Conservation (phyloP, 35 echinoderm and acorn worm genomes). For the Anneissia japonica region DNA sequence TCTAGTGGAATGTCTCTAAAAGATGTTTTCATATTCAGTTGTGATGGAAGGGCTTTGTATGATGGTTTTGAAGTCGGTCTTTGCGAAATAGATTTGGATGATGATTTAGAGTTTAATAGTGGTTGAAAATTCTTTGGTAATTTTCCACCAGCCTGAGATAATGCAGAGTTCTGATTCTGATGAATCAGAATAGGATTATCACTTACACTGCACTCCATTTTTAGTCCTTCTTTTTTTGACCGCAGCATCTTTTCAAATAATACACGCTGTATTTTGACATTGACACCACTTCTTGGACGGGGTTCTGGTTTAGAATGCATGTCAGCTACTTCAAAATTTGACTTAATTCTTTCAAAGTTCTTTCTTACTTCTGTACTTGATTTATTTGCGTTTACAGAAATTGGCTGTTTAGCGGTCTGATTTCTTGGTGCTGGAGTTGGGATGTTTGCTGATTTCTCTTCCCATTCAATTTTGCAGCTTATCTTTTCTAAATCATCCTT, state of each 20-base stretch:
- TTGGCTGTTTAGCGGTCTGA: not conserved
- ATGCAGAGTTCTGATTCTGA: too few relatives aligned
- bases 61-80: not conserved
- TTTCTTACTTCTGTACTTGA: not conserved
- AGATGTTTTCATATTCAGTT: not conserved
- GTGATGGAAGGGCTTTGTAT: not conserved
- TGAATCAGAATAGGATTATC: too few relatives aligned
- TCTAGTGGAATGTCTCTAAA: not conserved
- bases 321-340: not conserved
- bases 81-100: not conserved
- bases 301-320: not conserved
- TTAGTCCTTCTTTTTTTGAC: not conserved
- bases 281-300: not conserved
- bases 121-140: too few relatives aligned
- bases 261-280: not conserved
- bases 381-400: not conserved
- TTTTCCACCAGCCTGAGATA: too few relatives aligned
- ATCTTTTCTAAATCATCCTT: not conserved
- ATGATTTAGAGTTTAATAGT: too few relatives aligned
- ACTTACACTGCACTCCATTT: too few relatives aligned
- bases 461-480: too few relatives aligned
- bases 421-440: not conserved
- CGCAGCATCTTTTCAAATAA: not conserved
- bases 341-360: not conserved
- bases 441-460: too few relatives aligned